A percentile compares a stretch with the other conserved stretches of the same genome.
phyloP scores from a whole-genome alignment of 2,113 vertebrate species.

The Apodemus speciosus region DNA sequence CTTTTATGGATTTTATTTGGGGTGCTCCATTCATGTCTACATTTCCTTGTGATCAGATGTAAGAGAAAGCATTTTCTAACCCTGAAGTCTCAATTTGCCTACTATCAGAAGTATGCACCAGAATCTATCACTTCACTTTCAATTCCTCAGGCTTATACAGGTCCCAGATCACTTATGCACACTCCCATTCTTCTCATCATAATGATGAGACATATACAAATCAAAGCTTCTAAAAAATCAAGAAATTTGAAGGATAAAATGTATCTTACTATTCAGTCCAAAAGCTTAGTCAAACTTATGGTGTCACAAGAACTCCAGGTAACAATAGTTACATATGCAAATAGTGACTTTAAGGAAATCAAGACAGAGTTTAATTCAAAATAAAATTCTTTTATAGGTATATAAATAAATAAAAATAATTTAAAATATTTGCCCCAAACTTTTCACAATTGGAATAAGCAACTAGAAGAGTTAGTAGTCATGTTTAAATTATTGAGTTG shows the following conservation, averaged over 20 bases:
- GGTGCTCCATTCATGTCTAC: neutral
- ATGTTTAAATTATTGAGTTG: neutral
- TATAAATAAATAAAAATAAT: neutral
- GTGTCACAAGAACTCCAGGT: neutral
- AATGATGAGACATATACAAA: neutral
- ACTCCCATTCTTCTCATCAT: neutral
- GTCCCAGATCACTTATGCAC: neutral
- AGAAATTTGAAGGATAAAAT: neutral
- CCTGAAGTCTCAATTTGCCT: neutral
- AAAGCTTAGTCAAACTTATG: neutral
- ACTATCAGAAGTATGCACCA: neutral
- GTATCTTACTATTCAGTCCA: neutral
- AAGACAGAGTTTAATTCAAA: neutral
- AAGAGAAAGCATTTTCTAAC: neutral
- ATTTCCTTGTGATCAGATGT: neutral
- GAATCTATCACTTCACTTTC: neutral
- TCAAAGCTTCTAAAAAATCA: neutral
- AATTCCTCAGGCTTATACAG: neutral
- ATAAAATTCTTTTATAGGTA: neutral
- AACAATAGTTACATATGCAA: neutral
- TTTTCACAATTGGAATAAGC: neutral
- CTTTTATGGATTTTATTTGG: neutral
- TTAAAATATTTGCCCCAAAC: constrained; percentile 18
- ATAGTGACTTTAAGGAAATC: neutral
- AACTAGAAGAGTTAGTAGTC: neutral